These are phyloP conservation scores for Lasioglossum villosulum DNA, from an alignment of 2,888 invertebrate genomes.

Conservation along the genomic window DNA sequence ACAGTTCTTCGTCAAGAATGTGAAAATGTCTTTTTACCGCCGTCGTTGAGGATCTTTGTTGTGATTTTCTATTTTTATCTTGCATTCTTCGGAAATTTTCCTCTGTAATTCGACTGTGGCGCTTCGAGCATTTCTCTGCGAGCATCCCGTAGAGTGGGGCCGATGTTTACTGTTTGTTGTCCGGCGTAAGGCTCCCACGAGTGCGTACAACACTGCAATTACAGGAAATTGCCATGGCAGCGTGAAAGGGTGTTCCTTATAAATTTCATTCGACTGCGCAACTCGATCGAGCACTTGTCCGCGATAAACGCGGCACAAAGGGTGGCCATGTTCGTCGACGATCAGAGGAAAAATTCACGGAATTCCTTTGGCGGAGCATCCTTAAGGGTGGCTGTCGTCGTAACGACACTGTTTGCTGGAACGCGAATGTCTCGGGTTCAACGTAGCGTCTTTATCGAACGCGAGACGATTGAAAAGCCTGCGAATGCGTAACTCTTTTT, in stretches of 20 bases:
- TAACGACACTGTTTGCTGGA: constrained; percentile 11
- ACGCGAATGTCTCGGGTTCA: background rate
- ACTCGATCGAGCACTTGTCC: constrained; percentile 36
- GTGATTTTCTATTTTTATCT: background rate
- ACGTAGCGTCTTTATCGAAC: background rate
- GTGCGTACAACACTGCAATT: constrained; percentile 46
- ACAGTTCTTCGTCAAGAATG: too few species aligned
- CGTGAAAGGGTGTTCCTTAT: constrained; percentile 42
- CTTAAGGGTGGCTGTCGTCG: background rate
- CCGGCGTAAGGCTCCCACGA: constrained; percentile 15
- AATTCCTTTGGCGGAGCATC: constrained; percentile 11
- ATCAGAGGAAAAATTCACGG: background rate
- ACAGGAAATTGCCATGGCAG: constrained; percentile 50
- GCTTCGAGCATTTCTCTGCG: background rate
- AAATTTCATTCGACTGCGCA: constrained; percentile 50
- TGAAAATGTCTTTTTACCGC: background rate
- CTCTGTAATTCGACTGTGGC: background rate
- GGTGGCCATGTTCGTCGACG: constrained; percentile 28
- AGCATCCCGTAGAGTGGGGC: constrained; percentile 19
- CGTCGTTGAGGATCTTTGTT: background rate
- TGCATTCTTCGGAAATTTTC: background rate
- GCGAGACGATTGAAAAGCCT: background rate
- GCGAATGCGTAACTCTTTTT: background rate
- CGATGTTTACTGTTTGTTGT: constrained; percentile 56
- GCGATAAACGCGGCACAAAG: constrained; percentile 45